Conservation (phyloP, 35 echinoderm and acorn worm genomes). For the Apostichopus parvimensis region DNA sequence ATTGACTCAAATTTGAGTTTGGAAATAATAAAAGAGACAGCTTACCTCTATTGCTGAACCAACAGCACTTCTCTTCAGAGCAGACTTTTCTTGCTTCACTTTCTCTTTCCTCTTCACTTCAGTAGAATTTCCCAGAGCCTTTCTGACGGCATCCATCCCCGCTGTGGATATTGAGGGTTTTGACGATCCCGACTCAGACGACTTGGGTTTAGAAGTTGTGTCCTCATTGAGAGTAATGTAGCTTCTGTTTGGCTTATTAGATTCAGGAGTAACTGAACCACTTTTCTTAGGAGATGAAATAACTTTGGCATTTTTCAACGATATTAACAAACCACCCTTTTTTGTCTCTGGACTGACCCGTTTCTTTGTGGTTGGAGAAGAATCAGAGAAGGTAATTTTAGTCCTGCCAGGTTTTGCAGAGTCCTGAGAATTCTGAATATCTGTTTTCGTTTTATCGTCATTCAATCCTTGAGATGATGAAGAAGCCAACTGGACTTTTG, state of each 20-base stretch:
- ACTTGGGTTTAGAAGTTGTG: neutral
- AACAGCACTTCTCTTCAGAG: too few relatives aligned
- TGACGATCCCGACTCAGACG: neutral
- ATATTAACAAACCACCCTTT: neutral
- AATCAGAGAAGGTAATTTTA: conserved; percentile 7
- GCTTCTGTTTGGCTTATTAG: neutral
- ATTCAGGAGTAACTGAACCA: neutral
- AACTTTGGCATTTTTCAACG: neutral
- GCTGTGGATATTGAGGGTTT: neutral
- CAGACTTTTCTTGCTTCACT: too few relatives aligned
- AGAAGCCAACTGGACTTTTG: neutral
- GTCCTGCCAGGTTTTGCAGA: neutral
- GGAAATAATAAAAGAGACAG: too few relatives aligned
- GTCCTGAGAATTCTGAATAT: too few relatives aligned
- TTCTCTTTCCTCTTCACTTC: neutral
- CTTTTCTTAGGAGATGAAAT: neutral
- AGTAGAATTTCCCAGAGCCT: neutral
- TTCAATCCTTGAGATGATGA: neutral
- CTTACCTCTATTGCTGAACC: too few relatives aligned
- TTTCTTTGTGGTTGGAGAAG: neutral
- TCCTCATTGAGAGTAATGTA: neutral
- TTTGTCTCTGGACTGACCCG: neutral
- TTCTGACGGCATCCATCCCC: conserved; percentile 5
- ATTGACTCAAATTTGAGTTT: too few relatives aligned
- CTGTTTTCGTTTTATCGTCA: neutral